Base-by-base conservation (phyloP, 2,113 vertebrate genomes). In the Bungarus multicinctus region DNA sequence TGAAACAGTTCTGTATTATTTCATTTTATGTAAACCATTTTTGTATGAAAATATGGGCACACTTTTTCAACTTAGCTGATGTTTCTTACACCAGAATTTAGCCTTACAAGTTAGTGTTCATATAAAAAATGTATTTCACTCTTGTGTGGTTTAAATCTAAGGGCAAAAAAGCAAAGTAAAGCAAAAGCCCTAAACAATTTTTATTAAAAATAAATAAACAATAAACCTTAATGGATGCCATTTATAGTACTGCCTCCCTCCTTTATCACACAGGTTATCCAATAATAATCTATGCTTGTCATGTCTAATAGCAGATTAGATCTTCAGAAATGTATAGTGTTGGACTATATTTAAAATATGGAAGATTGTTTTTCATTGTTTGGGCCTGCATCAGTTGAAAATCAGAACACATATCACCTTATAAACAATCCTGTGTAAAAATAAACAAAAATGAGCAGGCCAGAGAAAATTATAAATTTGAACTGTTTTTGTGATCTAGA, bases 91-190 rank as follows among this genome's bases (percentile, higher is more conserved):
- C 45, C 34, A 50, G 85, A 58, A 53, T 47, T 0, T 2, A 43
- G 34, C 0, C 0, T 89, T 86, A 2, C 4, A 25, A 60, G 0
- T 0, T 87, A 57, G 22, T 0, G 0, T 1, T 3, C 45, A 1
- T 55, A 25, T 14, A 22, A 69, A 43, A 25, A 12, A 3, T 89
- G 27, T 88, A 58, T 8, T 91, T 94, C 34, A 3, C 57, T 74
- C 12, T 5, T 0, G 6, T 81, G 0, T 1, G n/a, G 30, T 52
- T 91, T 88, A 88, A 47, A 85, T 69, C 27, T 9, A 1, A 4
- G 30, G 53, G 23, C 87, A 92, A 53, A 92, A 55, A 93, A 94
- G 88, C 20, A 81, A 43, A 25, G 69, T 94, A 92, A 88, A 27
- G 25, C 30, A 69, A 69, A 69, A 69, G 14, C 30, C 30, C 64